Evolutionary conservation across 2,113 vertebrate genomes (phyloP).

Genomic region (Microcebus ravelobensis): DNA sequence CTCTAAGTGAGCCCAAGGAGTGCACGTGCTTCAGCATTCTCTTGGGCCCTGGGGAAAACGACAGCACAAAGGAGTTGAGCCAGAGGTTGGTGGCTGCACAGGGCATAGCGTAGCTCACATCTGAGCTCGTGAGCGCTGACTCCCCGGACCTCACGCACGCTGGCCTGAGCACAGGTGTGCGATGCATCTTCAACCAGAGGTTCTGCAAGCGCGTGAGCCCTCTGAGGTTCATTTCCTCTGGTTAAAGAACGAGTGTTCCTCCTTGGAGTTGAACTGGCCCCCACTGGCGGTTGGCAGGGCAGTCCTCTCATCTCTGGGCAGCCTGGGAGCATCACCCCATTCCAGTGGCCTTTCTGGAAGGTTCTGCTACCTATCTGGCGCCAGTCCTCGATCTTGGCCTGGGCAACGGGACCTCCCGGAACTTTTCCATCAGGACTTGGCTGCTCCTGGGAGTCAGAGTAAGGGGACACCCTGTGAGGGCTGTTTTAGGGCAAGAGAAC

Average conservation of each 20-base stretch:
- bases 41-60: not conserved
- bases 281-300: no score
- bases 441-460: not conserved
- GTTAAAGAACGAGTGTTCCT: not conserved
- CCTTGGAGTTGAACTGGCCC: not conserved
- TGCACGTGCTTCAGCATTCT: fast-evolving
- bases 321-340: not conserved
- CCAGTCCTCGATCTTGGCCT: not conserved
- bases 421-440: not conserved
- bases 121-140: fast-evolving
- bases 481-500: not conserved
- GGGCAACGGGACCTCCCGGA: not conserved
- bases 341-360: not conserved
- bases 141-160: not conserved
- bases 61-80: not conserved
- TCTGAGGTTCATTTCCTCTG: not conserved
- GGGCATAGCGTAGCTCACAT: fast-evolving
- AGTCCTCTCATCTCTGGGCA: not conserved
- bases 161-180: not conserved
- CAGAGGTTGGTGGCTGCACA: not conserved
- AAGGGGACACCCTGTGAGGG: not conserved
- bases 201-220: fast-evolving
- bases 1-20: not conserved
- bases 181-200: not conserved
- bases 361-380: not conserved